These are phyloP conservation scores for Phalacrocorax carbo DNA, from an alignment of 2,113 vertebrate genomes.

Conservation along the genomic window DNA sequence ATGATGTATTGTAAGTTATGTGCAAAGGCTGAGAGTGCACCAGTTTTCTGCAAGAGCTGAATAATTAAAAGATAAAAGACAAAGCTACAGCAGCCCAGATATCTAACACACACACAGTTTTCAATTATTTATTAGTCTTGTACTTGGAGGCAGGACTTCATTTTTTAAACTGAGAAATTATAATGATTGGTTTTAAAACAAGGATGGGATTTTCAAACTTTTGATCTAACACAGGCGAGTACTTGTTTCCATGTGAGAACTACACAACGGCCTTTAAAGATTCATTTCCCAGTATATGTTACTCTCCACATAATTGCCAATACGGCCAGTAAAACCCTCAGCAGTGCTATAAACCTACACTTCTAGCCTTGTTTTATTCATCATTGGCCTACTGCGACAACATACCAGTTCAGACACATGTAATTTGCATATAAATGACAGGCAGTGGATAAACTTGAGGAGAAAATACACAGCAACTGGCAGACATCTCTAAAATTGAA, in stretches of 20 bases:
- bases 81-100: not conserved
- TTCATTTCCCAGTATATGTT: not conserved
- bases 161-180: not conserved
- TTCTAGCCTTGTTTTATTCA: not conserved
- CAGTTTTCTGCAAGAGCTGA: not conserved
- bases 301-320: not conserved
- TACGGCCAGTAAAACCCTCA: not conserved
- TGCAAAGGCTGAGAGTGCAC: not conserved
- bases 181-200: not conserved
- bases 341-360: not conserved
- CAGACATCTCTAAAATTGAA: not conserved
- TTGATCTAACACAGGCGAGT: not conserved
- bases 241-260: not conserved
- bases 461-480: not conserved
- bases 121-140: not conserved
- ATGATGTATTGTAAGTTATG: not conserved
- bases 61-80: not conserved
- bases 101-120: not conserved
- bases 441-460: not conserved
- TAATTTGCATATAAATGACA: slow-evolving; percentile 22
- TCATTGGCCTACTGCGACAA: not conserved
- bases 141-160: not conserved
- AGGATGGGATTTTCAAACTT: not conserved
- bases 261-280: not conserved
- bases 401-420: accelerated